phyloP scores from a whole-genome alignment of 2,113 vertebrate species.

The Oreochromis tanganicae region DNA sequence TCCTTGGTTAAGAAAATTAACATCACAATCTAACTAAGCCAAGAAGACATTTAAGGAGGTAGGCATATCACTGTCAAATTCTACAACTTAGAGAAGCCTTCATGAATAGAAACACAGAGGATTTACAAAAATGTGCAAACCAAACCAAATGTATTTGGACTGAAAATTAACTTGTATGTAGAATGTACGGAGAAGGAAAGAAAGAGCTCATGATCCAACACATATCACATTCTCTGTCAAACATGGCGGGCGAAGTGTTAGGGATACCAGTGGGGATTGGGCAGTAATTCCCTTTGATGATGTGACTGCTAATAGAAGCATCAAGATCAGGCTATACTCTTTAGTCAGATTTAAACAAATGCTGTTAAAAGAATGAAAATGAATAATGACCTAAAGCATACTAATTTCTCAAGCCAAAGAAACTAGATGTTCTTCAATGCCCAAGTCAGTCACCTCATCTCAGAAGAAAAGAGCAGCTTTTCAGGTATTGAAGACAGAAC shows the following conservation, averaged over 20 bases:
- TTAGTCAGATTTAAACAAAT: not conserved
- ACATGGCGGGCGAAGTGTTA: not conserved
- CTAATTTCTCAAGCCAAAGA: not conserved
- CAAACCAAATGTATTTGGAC: not conserved
- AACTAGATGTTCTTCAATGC: not conserved
- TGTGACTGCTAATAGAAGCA: not conserved
- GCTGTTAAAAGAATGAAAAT: not conserved
- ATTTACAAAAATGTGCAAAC: not conserved
- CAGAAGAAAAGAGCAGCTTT: not conserved
- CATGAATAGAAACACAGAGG: not conserved
- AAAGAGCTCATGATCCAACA: not conserved
- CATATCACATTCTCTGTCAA: not conserved
- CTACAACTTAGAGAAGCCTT: not conserved
- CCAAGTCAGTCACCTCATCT: not conserved
- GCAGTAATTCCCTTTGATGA: not conserved
- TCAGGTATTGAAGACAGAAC: not conserved
- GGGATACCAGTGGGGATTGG: not conserved
- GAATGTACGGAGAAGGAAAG: not conserved
- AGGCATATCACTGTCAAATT: not conserved
- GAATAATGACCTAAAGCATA: not conserved
- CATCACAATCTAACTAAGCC: not conserved
- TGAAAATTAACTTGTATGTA: not conserved
- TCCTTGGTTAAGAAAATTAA: not conserved
- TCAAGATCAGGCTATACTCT: not conserved
- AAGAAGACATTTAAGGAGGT: not conserved